Conservation (phyloP, 2,888 invertebrate species). For the Copidosoma aretas region DNA sequence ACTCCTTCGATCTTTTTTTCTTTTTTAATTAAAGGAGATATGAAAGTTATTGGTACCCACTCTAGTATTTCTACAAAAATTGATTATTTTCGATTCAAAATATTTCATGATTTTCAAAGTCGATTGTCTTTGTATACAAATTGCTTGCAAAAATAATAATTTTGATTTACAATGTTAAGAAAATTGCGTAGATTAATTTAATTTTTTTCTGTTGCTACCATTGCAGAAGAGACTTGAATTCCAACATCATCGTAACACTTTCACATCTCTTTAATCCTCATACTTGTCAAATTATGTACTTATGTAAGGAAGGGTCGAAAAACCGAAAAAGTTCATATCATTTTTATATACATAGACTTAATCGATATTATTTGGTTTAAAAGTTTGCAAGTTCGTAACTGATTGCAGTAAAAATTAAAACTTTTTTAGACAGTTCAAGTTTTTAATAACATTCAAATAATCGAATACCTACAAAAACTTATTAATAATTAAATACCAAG, state of each 20-base stretch:
- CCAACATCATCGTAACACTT: neutral
- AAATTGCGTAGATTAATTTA: neutral
- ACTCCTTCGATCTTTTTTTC: slow-evolving; percentile 21
- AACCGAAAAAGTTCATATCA: neutral
- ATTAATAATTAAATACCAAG: neutral
- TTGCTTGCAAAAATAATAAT: neutral
- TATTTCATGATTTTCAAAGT: neutral
- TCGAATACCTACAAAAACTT: neutral
- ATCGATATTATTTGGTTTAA: neutral
- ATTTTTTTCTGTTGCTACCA: no score
- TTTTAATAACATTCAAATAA: neutral
- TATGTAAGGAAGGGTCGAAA: neutral
- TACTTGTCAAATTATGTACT: neutral
- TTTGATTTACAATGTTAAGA: neutral
- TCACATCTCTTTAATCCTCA: neutral
- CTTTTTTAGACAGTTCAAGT: no score
- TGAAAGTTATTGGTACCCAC: slow-evolving; percentile 1
- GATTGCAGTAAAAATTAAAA: neutral
- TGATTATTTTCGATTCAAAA: neutral
- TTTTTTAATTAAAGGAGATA: neutral
- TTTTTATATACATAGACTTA: neutral
- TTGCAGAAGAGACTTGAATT: no score
- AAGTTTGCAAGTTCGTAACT: neutral
- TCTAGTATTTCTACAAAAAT: slow-evolving; percentile 10
- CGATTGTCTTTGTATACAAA: neutral